Evolutionary conservation across 1,140 invertebrate species (phyloP).

Genomic region (Drosophila ogumai): DNA sequence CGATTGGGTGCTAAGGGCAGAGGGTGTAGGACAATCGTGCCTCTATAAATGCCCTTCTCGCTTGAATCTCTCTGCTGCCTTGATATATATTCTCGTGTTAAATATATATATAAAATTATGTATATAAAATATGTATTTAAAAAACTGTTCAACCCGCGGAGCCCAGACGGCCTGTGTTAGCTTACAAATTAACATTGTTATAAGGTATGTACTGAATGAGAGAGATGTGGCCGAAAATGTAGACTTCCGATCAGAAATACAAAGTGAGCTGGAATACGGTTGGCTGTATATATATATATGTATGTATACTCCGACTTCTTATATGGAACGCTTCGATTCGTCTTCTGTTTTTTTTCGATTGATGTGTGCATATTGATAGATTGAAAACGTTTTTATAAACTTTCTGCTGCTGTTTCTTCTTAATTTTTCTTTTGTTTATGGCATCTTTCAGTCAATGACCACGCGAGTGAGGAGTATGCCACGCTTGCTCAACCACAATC

Average conservation of each 20-base stretch:
- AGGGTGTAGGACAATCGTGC: not conserved
- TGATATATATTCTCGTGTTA: conserved; percentile 28
- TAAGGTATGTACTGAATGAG: conserved; percentile 45
- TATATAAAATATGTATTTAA: conserved; percentile 46
- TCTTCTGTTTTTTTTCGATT: conserved; percentile 58
- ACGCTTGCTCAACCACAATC: conserved; percentile 89
- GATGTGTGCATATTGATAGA: conserved; percentile 67
- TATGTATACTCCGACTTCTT: conserved; percentile 39
- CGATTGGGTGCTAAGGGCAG: conserved; percentile 22
- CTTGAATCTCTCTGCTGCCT: conserved; percentile 14
- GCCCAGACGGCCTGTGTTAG: conserved; percentile 42
- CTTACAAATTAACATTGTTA: conserved; percentile 54
- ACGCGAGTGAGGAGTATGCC: conserved; percentile 88
- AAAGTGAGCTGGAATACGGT: conserved; percentile 75
- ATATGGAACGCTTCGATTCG: conserved; percentile 67
- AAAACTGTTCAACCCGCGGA: conserved; percentile 56
- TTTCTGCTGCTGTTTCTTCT: conserved; percentile 17
- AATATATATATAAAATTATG: conserved; percentile 43
- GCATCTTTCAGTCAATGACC: conserved; percentile 86
- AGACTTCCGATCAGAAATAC: conserved; percentile 41
- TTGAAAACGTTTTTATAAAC: conserved; percentile 57
- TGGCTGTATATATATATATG: conserved; percentile 50
- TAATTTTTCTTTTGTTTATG: conserved; percentile 52
- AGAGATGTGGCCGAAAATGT: conserved; percentile 35
- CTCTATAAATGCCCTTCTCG: conserved; percentile 29